phyloP scores from a whole-genome alignment of 2,113 vertebrate genomes.

The Sakesphorus luctuosus region DNA sequence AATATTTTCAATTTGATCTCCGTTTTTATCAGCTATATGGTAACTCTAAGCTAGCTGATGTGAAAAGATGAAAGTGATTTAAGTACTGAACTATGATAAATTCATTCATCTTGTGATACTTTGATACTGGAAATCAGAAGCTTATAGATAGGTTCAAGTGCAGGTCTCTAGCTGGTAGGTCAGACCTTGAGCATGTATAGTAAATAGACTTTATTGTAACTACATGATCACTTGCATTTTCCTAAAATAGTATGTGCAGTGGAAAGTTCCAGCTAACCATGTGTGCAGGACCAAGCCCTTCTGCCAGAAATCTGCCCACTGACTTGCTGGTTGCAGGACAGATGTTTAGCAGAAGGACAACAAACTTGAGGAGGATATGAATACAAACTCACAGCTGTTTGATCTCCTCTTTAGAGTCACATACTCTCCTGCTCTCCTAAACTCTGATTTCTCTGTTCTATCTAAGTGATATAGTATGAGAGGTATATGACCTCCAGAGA shows the following conservation, averaged over 20 bases:
- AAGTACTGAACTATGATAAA: neutral
- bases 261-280: neutral
- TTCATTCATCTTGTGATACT: neutral
- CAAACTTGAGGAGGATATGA: neutral
- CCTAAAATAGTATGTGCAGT: neutral
- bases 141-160: neutral
- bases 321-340: neutral
- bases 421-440: conserved; percentile 9
- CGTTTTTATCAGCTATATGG: neutral
- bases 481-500: conserved; percentile 21
- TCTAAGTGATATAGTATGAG: neutral
- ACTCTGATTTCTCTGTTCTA: neutral
- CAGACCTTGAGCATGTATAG: neutral
- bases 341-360: neutral
- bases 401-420: neutral
- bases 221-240: neutral
- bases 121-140: neutral
- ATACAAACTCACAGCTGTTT: conserved; percentile 4
- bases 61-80: neutral
- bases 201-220: neutral
- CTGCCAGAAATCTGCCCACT: neutral
- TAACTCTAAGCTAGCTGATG: neutral
- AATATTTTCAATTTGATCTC: neutral
- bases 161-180: neutral
- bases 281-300: neutral